These are phyloP conservation scores for Stegastes partitus DNA, from an alignment of 2,113 vertebrate genomes.

Conservation along the genomic window DNA sequence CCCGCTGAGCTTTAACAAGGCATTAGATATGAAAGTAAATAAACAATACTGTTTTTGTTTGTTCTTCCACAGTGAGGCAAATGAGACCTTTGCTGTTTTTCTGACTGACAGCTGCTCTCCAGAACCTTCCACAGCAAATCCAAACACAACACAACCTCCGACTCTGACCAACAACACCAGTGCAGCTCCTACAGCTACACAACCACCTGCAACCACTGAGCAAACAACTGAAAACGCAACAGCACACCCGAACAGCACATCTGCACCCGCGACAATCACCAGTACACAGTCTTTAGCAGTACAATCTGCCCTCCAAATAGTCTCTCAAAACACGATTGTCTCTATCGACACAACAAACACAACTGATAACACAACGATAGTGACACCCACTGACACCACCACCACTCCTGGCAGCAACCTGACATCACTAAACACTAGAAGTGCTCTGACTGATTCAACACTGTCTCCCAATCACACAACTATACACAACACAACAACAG, in stretches of 20 bases:
- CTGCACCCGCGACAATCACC: not conserved
- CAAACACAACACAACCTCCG: not conserved
- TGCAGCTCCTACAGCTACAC: not conserved
- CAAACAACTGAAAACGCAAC: not conserved
- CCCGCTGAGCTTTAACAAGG: too few species aligned
- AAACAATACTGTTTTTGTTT: not conserved
- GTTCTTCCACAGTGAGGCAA: conserved; percentile 47
- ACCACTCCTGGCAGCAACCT: not conserved
- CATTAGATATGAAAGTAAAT: too few species aligned
- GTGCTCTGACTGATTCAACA: not conserved
- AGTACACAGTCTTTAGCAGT: conserved; percentile 16
- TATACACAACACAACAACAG: not conserved
- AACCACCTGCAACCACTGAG: not conserved
- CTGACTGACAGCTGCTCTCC: conserved; percentile 63
- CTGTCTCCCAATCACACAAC: not conserved
- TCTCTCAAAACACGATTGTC: not conserved
- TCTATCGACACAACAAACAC: not conserved
- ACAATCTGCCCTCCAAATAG: not conserved
- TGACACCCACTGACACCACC: not conserved
- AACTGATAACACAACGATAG: not conserved
- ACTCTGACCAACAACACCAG: not conserved
- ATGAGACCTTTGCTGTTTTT: conserved; percentile 66
- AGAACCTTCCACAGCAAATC: not conserved
- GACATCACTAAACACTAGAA: not conserved
- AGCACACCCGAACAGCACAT: not conserved